Base-by-base conservation (phyloP, 2,888 invertebrate genomes). In the Zygothrica quintamaculata region DNA sequence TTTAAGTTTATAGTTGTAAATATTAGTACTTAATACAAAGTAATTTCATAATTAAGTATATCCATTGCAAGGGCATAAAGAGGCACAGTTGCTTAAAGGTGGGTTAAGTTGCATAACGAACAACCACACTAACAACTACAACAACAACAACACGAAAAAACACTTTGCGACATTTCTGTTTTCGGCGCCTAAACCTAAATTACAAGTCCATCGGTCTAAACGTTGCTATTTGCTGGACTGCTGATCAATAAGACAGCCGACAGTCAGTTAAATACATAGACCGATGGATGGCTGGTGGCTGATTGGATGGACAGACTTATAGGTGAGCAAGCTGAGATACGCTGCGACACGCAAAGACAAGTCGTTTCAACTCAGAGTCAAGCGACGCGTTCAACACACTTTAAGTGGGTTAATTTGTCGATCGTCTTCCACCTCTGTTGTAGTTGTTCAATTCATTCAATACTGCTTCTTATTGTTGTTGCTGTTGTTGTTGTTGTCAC, bases 311-410 rank as follows among this genome's bases (percentile, higher is more conserved):
- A 31, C 67, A 22, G n/a, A 13, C 37, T 43, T 47, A 55, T 66
- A 64, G 60, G 58, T 72, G 73, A 66, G 55, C n/a, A n/a, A n/a
- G n/a, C n/a, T n/a, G n/a, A n/a, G n/a, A n/a, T n/a, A n/a, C n/a
- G n/a, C n/a, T 36, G 15, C 3, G 39, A 15, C 12, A 13, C 1
- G 36, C 13, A 13, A 5, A 31, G 8, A 22, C 18, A 22, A 22
- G 18, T 22, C 18, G 18, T 3, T 22, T 22, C 18, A 22, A 13
- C 16, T n/a, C 15, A n/a, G 39, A 52, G 22, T 29, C 18, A 22
- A 55, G 11, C 59, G 43, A 44, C 44, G 82, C 87, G 87, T 86
- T 80, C 88, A 88, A 88, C 77, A 84, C 46, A 87, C 82, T 65
- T 56, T 68, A 88, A 88, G 84, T 88, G 85, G 82, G 88, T 84